Percentiles rank a stretch among this genome's conserved stretches.
Conservation (phyloP, 2,888 invertebrate species). For the Trachelus tabidus region DNA sequence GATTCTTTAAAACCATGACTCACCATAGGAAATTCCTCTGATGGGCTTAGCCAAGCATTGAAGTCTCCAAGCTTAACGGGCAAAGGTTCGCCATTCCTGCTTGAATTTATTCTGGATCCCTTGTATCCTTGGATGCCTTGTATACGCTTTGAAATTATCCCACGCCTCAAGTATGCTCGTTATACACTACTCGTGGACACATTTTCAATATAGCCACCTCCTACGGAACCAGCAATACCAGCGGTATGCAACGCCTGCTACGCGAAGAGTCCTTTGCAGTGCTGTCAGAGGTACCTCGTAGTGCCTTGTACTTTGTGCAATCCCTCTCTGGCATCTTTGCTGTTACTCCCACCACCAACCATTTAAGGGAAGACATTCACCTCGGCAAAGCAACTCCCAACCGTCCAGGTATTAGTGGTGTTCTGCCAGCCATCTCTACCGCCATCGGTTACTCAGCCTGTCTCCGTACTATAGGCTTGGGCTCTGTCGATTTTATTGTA, state of each 20-base stretch:
- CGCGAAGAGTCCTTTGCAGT: neutral
- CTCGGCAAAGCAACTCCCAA: constrained; percentile 34
- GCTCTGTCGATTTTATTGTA: neutral
- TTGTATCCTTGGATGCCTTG: neutral
- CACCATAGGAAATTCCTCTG: constrained; percentile 39
- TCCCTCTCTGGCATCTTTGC: neutral
- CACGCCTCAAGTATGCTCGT: neutral
- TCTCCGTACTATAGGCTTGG: neutral
- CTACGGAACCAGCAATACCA: neutral
- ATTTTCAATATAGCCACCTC: neutral
- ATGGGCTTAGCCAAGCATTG: constrained; percentile 9
- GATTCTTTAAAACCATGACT: constrained; percentile 47
- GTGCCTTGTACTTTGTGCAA: neutral
- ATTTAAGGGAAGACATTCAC: constrained; percentile 56
- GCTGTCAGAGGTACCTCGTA: neutral
- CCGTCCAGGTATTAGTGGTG: constrained; percentile 2
- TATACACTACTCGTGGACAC: neutral
- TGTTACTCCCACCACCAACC: constrained; percentile 37
- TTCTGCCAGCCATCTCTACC: constrained; percentile 5
- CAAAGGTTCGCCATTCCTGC: neutral
- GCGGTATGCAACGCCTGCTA: neutral
- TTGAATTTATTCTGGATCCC: neutral
- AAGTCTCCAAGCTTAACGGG: constrained; percentile 14
- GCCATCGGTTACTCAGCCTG: neutral
- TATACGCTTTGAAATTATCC: neutral